phyloP scores from a whole-genome alignment of 2,888 invertebrate genomes.

The Torymus tubicola region DNA sequence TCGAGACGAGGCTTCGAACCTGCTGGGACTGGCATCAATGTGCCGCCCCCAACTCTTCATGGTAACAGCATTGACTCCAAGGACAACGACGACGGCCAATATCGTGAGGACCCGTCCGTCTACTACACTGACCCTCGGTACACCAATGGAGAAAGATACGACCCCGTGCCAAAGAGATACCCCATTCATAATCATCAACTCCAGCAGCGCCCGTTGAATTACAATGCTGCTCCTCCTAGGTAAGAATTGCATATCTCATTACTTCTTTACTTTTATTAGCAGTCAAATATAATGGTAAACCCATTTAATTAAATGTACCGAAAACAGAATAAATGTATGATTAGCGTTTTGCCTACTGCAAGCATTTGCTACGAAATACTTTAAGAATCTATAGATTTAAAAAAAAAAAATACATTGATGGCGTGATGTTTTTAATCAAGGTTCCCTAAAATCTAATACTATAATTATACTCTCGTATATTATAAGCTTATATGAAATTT shows the following conservation, averaged over 20 bases:
- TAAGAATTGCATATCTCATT: constrained; percentile 1
- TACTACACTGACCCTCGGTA: constrained; percentile 86
- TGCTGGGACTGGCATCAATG: constrained; percentile 85
- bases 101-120: constrained; percentile 88
- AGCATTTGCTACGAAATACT: too few relatives aligned
- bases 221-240: constrained; percentile 59
- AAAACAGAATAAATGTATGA: too few relatives aligned
- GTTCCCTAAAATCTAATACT: too few relatives aligned
- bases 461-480: too few relatives aligned
- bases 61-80: constrained; percentile 77
- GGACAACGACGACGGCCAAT: constrained; percentile 90
- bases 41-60: constrained; percentile 86
- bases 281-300: too few relatives aligned
- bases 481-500: too few relatives aligned
- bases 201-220: constrained; percentile 43
- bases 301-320: too few relatives aligned
- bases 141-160: constrained; percentile 76
- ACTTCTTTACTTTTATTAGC: too few relatives aligned
- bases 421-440: too few relatives aligned
- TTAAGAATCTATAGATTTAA: too few relatives aligned
- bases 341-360: too few relatives aligned
- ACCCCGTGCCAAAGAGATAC: constrained; percentile 70
- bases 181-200: constrained; percentile 62
- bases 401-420: too few relatives aligned
- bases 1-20: constrained; percentile 88